phyloP scores from a whole-genome alignment of 2,888 invertebrate species.

The Adelphocoris suturalis region DNA sequence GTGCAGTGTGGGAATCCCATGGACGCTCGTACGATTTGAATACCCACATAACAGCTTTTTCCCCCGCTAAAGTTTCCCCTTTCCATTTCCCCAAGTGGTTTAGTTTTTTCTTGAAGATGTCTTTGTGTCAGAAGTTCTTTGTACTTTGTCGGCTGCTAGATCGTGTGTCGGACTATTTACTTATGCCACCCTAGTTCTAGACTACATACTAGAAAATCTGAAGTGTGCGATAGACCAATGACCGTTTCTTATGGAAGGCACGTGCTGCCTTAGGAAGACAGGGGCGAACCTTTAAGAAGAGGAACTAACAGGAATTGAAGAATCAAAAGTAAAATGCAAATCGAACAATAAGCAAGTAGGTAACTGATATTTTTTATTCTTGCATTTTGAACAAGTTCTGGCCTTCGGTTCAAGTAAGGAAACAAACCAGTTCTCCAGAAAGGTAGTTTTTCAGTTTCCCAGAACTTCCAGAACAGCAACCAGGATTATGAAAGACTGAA shows the following conservation, averaged over 20 bases:
- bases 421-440: no score
- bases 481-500: no score
- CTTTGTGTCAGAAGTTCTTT: not conserved
- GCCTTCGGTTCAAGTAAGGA: no score
- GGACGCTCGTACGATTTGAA: constrained; percentile 3
- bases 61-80: not conserved
- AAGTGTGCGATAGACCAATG: constrained; percentile 14
- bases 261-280: not conserved
- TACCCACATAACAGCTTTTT: not conserved
- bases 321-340: no score
- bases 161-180: not conserved
- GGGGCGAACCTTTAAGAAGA: no score
- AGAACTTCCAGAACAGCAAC: no score
- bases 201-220: not conserved
- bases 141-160: not conserved
- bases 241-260: not conserved
- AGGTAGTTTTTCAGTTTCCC: no score
- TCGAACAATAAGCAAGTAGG: no score
- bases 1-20: constrained; percentile 15
- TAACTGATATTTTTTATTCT: no score
- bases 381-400: no score
- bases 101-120: not conserved
- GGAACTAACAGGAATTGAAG: no score
- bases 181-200: not conserved
- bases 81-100: constrained; percentile 23